Base-by-base conservation (phyloP, 2,113 vertebrate species). In the Marmota flaviventris region DNA sequence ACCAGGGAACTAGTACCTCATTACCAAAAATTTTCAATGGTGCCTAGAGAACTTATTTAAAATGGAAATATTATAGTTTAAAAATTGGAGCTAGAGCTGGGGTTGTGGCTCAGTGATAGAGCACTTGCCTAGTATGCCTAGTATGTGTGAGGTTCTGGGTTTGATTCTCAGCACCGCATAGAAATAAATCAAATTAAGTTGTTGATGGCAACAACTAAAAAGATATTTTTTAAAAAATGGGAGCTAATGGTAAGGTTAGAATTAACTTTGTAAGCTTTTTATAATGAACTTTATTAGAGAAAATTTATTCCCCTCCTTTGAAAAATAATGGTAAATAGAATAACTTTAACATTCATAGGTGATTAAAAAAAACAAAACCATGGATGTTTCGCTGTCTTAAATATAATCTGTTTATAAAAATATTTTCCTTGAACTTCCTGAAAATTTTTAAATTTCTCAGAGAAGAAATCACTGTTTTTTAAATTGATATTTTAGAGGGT, bases 291-390 rank as follows among this genome's bases (percentile, higher is more conserved):
- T 67, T 70, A 34, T 51, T 81, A 67, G 37, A 86, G 69, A 53
- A 96, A 81, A 56, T 92, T 61, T 89, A 81, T 84, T 76, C 16
- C 7, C 18, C 70, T 65, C 42, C 10, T 76, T 94, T 61, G 85
- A 88, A 94, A 48, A 67, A 81, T 27, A 91, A 75, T n/a, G 34
- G 13, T 2, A 72, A 82, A 51, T 92, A 34, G 32, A 58, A 84
- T 75, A 13, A 77, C 72, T 88, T 75, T 5, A 81, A 96, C 82
- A 79, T 3, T 6, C 8, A 27, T 61, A 1, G 65, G 34, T 76
- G n/a, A 42, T 72, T 72, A 67, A 11, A 8, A 32, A 69, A 92
- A 75, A 29, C 42, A n/a, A 29, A 81, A 39, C 2, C 5, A 12
- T 69, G 45, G 25, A 20, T 5, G 29, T 10, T 72, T 85, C 1